Conservation (phyloP, 2,888 invertebrate genomes). For the Invenusta paracnida region DNA sequence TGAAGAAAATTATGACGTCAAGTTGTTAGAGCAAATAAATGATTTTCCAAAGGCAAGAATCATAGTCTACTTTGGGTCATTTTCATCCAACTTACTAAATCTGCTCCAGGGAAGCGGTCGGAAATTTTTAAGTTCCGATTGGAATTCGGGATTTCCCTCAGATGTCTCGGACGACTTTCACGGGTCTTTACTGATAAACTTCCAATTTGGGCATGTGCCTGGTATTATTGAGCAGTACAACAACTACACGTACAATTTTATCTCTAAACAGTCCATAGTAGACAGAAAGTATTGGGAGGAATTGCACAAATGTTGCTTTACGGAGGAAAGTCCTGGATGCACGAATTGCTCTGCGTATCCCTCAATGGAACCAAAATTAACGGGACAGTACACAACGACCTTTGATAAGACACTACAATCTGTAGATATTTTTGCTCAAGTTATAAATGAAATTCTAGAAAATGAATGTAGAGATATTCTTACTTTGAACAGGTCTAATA, state of each 20-base stretch:
- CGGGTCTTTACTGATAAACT: constrained; percentile 4
- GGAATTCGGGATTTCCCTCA: constrained; percentile 10
- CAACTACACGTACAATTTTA: background rate
- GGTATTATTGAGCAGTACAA: background rate
- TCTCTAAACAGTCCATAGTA: background rate
- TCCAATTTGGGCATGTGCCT: background rate
- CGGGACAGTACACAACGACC: background rate
- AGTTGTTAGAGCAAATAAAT: background rate
- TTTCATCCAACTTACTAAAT: background rate
- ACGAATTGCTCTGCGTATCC: background rate
- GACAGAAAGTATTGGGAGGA: background rate
- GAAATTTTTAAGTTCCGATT: background rate
- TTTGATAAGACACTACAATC: background rate
- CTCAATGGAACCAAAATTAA: background rate
- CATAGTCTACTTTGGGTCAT: background rate
- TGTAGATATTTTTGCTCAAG: background rate
- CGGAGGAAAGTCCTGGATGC: background rate
- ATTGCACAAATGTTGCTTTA: background rate
- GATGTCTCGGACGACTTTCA: background rate
- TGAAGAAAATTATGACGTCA: background rate
- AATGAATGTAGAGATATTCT: background rate
- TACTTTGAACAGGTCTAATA: background rate
- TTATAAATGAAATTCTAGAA: background rate
- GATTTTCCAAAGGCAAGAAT: background rate
- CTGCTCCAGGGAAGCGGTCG: background rate